Evolutionary conservation across 2,113 vertebrate genomes (phyloP).

Genomic region (Prionailurus bengalensis): DNA sequence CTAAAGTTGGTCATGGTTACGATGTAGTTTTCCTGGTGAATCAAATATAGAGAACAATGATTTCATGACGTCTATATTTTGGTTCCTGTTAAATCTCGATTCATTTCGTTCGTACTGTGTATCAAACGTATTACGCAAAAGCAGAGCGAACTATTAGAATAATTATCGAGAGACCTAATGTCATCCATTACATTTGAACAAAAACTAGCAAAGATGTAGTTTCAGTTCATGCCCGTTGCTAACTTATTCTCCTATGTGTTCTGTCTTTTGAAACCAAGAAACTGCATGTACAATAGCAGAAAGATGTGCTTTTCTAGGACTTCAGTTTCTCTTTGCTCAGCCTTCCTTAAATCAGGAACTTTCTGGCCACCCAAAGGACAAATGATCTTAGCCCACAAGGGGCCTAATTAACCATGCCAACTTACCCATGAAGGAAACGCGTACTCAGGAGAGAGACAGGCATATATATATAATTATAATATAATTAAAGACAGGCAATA

Average conservation of each 20-base stretch:
- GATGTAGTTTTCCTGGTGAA: conserved; percentile 42
- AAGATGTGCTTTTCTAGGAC: not conserved
- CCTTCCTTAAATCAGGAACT: not conserved
- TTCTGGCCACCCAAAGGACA: conserved; percentile 19
- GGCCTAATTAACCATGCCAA: conserved; percentile 48
- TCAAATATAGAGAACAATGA: not conserved
- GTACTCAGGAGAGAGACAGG: not conserved
- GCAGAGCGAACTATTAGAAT: not conserved
- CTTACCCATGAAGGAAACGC: not conserved
- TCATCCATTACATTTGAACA: not conserved
- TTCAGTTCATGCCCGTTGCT: not conserved
- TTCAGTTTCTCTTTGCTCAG: not conserved
- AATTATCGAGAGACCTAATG: conserved; percentile 39
- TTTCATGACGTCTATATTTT: not conserved
- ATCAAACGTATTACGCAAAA: not conserved
- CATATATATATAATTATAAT: too few species aligned
- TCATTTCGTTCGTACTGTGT: not conserved
- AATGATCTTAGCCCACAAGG: conserved; percentile 16
- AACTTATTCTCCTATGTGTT: not conserved
- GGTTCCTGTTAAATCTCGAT: conserved; percentile 20
- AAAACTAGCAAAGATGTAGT: not conserved
- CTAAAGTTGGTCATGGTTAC: not conserved
- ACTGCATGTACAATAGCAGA: not conserved
- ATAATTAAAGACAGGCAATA: too few species aligned
- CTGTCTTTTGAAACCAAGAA: conserved; percentile 28